Conservation (phyloP, 2,113 vertebrate genomes). For the Mus musculus region GRCm39 chr1:183157001-183157500, state of each 20-base stretch:
- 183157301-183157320: conserved; percentile 12
- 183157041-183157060: conserved; percentile 37
- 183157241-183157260: neutral
- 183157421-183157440: neutral
- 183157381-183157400: neutral
- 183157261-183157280: neutral
- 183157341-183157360: neutral
- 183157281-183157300: neutral
- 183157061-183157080: conserved; percentile 39
- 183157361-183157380: neutral
- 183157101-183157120: conserved; percentile 30
- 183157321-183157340: neutral
- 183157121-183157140: conserved; percentile 41
- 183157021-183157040: conserved; percentile 45
- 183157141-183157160: neutral
- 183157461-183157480: conserved; percentile 16
- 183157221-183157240: conserved; percentile 43
- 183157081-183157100: neutral
- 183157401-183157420: neutral
- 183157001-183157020: conserved; percentile 43
- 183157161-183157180: neutral
- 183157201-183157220: neutral
- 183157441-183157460: neutral
- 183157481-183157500: neutral
- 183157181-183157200: neutral